Conservation (phyloP, 2,888 invertebrate genomes). For the Leptopilina syphax region DNA sequence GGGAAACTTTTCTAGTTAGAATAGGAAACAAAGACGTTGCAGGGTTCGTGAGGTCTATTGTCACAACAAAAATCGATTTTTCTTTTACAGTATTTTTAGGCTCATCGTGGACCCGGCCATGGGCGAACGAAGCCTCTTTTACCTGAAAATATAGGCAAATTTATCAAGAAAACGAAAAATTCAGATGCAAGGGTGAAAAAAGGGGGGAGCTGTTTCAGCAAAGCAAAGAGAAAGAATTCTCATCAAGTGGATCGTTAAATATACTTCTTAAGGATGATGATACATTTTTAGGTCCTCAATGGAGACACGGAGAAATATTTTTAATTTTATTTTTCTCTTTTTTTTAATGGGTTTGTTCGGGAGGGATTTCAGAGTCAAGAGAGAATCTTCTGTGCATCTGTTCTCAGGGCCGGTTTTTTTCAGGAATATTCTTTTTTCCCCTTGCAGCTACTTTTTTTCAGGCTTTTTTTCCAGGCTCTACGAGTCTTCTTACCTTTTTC, state of each 20-base stretch:
- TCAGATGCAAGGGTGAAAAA: slow-evolving; percentile 51
- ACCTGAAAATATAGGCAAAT: slow-evolving; percentile 56
- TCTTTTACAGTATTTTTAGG: slow-evolving; percentile 75
- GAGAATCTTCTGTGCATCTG: slow-evolving; percentile 67
- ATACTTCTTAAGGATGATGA: slow-evolving; percentile 40
- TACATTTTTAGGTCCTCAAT: slow-evolving; percentile 66
- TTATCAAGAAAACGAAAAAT: slow-evolving; percentile 50
- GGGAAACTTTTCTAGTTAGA: slow-evolving; percentile 36
- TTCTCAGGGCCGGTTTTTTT: slow-evolving; percentile 72
- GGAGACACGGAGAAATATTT: slow-evolving; percentile 60
- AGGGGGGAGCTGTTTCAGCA: slow-evolving; percentile 54
- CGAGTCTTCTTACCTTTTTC: slow-evolving; percentile 66
- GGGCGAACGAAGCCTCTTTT: slow-evolving; percentile 59
- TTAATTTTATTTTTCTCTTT: slow-evolving; percentile 43
- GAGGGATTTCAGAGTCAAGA: slow-evolving; percentile 67
- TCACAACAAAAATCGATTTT: slow-evolving; percentile 60
- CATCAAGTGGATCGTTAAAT: slow-evolving; percentile 12
- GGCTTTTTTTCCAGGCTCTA: slow-evolving; percentile 74
- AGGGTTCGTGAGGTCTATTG: slow-evolving; percentile 64
- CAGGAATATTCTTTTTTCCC: slow-evolving; percentile 62
- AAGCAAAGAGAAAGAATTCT: slow-evolving; percentile 31
- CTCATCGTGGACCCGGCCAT: slow-evolving; percentile 71
- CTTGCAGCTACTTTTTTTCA: slow-evolving; percentile 75
- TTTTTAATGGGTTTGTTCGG: slow-evolving; percentile 55
- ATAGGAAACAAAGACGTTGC: slow-evolving; percentile 67